These are phyloP conservation scores for Dicyrtoma fusca DNA, from an alignment of 2,888 invertebrate genomes.

Conservation along the genomic window DNA sequence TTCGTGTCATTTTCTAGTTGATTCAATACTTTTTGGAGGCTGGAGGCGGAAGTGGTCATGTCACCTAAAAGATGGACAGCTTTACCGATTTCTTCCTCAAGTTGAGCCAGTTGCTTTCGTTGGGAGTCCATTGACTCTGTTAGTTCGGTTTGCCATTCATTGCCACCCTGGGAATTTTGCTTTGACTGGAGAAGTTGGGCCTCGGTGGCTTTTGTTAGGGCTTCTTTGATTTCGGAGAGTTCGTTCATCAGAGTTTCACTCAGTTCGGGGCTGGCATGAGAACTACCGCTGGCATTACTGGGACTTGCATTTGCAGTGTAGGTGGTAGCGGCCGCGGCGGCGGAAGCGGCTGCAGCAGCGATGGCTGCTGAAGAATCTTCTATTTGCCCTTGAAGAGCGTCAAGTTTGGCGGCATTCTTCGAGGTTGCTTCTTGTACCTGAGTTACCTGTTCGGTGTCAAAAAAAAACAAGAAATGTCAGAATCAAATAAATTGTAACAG, in stretches of 20 bases:
- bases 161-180: conserved; percentile 20
- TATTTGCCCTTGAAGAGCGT: conserved; percentile 9
- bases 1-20: conserved; percentile 38
- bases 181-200: conserved; percentile 41
- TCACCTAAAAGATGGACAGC: conserved; percentile 48
- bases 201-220: conserved; percentile 45
- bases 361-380: conserved; percentile 13
- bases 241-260: conserved; percentile 49
- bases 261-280: conserved; percentile 27
- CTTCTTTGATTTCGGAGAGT: conserved; percentile 53
- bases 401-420: conserved; percentile 12
- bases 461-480: background rate
- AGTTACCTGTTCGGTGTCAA: background rate
- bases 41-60: conserved; percentile 48
- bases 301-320: background rate
- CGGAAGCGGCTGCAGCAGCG: conserved; percentile 19
- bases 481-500: too few relatives aligned
- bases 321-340: conserved; percentile 9
- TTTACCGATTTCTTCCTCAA: conserved; percentile 55
- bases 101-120: conserved; percentile 49
- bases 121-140: conserved; percentile 53
- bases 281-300: background rate
- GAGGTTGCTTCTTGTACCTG: background rate
- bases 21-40: conserved; percentile 40
- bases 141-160: conserved; percentile 52